Evolutionary conservation across 2,888 invertebrate genomes (phyloP), one percentile per base, ranked within the genome.

Genomic region (Steinernema carpocapsae): DNA sequence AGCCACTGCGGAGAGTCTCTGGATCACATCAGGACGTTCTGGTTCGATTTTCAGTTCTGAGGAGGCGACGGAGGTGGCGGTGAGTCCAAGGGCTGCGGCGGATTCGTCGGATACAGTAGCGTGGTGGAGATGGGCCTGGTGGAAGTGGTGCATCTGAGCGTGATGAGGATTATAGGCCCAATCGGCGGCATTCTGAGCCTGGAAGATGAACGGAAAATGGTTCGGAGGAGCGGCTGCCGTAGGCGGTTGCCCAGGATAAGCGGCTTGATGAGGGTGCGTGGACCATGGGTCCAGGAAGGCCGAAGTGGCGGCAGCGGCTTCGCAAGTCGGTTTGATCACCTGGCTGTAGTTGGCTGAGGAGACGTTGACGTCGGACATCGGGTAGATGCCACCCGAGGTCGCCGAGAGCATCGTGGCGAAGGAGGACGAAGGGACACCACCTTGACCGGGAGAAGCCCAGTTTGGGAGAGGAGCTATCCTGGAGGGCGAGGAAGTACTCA

Each of bases 301-400:
- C 32, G 64, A 29, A 12, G 64, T 32, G 64, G 64, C 64, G 52
- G 76, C 51, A 0, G 78, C 70, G n/a, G 81, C 78, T 29, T 83
- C 83, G 74, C 83, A 83, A 22, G 83, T 82, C 26, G 81, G 81
- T 56, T 83, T 83, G 75, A 83, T 81, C 29, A 83, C 83, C 81
- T 82, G 77, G 26, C 64, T 29, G 64, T 64, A 64, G 17, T 64
- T 29, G 64, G 64, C 64, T 1, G 64, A 26, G 37, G 64, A 64
- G 32, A 6, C 32, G 64, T 64, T 32, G 32, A 64, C 64, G 19
- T 64, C 64, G 64, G 32, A 7, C 64, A 64, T 64, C 32, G 64
- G 29, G 37, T 64, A 64, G 64, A 64, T 64, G 26, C 26, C 64
- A 7, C 26, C 64, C 64, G 64, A 24, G 24, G 56, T 48, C 48